Base-by-base conservation (phyloP, 2,888 invertebrate genomes). In the Papilio demoleus region DNA sequence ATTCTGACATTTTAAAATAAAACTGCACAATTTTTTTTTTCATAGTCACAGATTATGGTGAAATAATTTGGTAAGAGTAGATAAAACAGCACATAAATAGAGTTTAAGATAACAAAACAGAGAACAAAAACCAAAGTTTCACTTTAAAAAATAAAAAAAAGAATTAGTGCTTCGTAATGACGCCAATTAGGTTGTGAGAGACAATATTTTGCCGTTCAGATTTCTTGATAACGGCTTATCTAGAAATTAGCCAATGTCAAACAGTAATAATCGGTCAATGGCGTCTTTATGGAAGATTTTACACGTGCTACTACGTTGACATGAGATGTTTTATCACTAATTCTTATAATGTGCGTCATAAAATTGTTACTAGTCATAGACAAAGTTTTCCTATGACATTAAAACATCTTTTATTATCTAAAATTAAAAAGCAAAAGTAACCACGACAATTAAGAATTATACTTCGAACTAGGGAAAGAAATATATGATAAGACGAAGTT, bases 201-300 rank as follows among this genome's bases (percentile, higher is more conserved):
- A 27, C 27, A 53, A 9, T 56, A 31, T 56, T 31, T 19, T 17
- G n/a, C 34, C n/a, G 9, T 61, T 42, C 34, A 42, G 42, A 53
- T 45, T 34, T 45, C 34, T 36, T 58, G 67, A 63, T 68, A 68
- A 58, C 36, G 17, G 5, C 45, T 40, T 56, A 61, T 65, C 65
- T 22, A 14, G 22, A 34, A 63, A 53, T 36, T 58, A 62, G 34
- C 38, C 34, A 69, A 69, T 61, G 61, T 45, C 67, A 67, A 19
- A 82, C 84, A 80, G 85, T 82, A 78, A 77, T 82, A 85, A 89
- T 89, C 89, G 88, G 88, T 86, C 88, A 82, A 86, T 85, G 88
- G 82, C 86, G 79, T 76, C 74, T 83, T 85, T 80, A 78, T 80
- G 83, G 83, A 88, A 83, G 79, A 78, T 86, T 86, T 84, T 75